phyloP scores from a whole-genome alignment of 1,140 invertebrate genomes.

The Drosophila kanapiae region DNA sequence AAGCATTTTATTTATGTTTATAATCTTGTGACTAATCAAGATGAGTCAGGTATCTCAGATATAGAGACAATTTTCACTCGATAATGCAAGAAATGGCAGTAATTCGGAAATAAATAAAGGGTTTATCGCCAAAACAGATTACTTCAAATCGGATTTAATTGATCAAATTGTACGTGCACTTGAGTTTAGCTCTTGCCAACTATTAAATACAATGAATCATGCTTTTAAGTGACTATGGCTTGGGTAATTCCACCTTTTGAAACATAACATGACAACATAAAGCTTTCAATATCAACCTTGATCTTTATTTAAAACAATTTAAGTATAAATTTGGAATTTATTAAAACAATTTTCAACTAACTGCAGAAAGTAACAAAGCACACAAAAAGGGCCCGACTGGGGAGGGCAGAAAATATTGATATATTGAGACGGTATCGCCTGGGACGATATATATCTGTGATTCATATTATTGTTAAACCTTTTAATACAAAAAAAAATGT shows the following conservation, averaged over 20 bases:
- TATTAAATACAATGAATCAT: neutral
- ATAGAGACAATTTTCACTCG: neutral
- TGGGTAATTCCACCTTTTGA: neutral
- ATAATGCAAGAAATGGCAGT: slow-evolving; percentile 1
- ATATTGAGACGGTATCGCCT: too few species aligned
- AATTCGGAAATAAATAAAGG: neutral
- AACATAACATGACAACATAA: neutral
- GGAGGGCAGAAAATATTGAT: too few species aligned
- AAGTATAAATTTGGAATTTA: neutral
- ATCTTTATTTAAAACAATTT: neutral
- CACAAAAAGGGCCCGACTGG: neutral
- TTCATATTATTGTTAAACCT: too few species aligned
- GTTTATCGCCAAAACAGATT: neutral
- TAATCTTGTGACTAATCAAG: slow-evolving; percentile 28
- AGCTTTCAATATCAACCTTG: neutral
- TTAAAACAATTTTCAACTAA: neutral
- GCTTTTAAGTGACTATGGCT: neutral
- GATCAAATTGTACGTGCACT: neutral
- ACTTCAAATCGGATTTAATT: neutral
- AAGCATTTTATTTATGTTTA: slow-evolving; percentile 19
- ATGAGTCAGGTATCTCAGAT: slow-evolving; percentile 26
- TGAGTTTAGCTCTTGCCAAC: neutral
- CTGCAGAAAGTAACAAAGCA: neutral
- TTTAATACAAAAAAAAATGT: too few species aligned
- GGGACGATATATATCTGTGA: too few species aligned